A percentile compares a stretch with the other conserved stretches of the same genome.
phyloP scores from a whole-genome alignment of 23 tunicate genomes.

The Clavelina lepadiformis region DNA sequence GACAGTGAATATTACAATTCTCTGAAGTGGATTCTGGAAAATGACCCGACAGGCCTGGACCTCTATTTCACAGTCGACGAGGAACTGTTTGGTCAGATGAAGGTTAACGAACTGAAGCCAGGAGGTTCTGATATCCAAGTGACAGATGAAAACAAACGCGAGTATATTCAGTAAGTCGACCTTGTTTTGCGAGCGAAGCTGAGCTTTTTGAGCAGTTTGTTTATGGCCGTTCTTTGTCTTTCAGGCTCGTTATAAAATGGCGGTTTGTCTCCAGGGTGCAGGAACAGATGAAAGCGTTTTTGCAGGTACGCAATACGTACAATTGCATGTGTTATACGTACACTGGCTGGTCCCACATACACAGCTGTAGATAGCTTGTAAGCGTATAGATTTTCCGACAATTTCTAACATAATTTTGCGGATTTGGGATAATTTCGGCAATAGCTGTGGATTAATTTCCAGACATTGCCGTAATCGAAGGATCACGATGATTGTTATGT shows the following conservation, averaged over 20 bases:
- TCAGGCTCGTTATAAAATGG: slow-evolving; percentile 85
- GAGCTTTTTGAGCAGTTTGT: neutral
- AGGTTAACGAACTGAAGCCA: slow-evolving; percentile 70
- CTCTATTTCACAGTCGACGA: slow-evolving; percentile 86
- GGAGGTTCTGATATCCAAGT: slow-evolving; percentile 62
- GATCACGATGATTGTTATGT: no score
- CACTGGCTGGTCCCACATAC: no score
- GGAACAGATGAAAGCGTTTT: slow-evolving; percentile 86
- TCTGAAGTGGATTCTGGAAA: slow-evolving; percentile 84
- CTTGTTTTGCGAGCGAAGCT: neutral
- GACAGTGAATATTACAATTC: slow-evolving; percentile 97
- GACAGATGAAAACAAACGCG: slow-evolving; percentile 80
- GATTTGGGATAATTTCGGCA: no score
- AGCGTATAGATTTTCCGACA: no score
- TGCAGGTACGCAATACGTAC: slow-evolving; percentile 37
- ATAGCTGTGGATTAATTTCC: no score
- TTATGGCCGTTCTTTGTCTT: slow-evolving; percentile 11
- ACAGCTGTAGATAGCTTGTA: no score
- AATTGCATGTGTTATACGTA: neutral
- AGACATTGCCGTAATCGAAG: no score
- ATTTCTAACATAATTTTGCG: no score
- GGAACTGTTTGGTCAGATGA: slow-evolving; percentile 79
- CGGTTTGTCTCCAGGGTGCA: slow-evolving; percentile 94
- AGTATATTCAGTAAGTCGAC: slow-evolving; percentile 83
- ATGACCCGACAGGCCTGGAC: slow-evolving; percentile 80